Evolutionary conservation across 2,888 invertebrate genomes (phyloP).

Genomic region (Caenorhabditis zanzibari): DNA sequence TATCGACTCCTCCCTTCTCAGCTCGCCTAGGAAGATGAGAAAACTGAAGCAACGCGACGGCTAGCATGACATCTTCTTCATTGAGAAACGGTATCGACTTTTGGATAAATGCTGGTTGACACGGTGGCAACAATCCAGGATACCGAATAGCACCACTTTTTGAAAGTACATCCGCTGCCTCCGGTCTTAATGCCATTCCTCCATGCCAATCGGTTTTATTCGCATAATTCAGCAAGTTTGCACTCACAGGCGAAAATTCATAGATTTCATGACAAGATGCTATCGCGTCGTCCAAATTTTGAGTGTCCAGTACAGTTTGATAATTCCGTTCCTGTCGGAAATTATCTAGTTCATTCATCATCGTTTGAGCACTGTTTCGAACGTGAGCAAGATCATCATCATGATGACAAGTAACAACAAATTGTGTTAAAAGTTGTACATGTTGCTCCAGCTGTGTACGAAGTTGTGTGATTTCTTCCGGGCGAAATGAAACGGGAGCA

Average conservation of each 20-base stretch:
- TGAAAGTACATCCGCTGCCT: constrained; percentile 35
- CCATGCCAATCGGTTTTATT: constrained; percentile 3
- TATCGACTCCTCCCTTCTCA: constrained; percentile 6
- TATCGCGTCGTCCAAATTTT: constrained; percentile 41
- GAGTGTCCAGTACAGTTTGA: constrained; percentile 26
- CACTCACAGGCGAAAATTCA: constrained; percentile 17
- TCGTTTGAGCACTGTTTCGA: constrained; percentile 48
- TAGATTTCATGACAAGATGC: constrained; percentile 54
- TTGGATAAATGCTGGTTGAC: constrained; percentile 15
- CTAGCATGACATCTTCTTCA: constrained; percentile 55
- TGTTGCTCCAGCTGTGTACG: constrained; percentile 57
- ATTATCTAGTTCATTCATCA: constrained; percentile 67
- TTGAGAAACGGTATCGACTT: constrained; percentile 13
- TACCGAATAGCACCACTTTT: constrained; percentile 50
- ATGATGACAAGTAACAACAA: constrained; percentile 51
- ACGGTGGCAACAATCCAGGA: constrained; percentile 47
- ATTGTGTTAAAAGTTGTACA: constrained; percentile 61
- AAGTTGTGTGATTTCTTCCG: constrained; percentile 32
- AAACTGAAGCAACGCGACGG: constrained; percentile 54
- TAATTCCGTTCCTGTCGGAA: constrained; percentile 17
- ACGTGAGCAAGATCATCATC: constrained; percentile 20
- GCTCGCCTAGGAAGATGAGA: constrained; percentile 44
- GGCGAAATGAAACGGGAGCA: constrained; percentile 24
- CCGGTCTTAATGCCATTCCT: constrained; percentile 45
- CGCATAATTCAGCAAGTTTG: constrained; percentile 12